Evolutionary conservation across 2,113 vertebrate genomes (phyloP), one percentile per base, ranked within the genome.

Genomic region (Cyphomyrus plagiostoma): DNA sequence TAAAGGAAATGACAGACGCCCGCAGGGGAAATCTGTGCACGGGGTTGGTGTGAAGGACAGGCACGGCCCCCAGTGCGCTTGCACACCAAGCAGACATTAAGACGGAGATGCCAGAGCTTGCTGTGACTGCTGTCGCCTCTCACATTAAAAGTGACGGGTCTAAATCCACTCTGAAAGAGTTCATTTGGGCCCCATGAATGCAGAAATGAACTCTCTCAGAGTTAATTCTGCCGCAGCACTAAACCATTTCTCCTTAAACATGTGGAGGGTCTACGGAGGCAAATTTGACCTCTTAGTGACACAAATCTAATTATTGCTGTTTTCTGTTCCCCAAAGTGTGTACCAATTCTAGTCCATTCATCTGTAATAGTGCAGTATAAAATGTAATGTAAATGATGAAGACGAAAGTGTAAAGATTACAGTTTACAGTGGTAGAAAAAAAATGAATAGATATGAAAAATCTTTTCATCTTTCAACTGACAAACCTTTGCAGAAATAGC

Each of bases 121-220:
- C 35, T 80, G 74, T 35, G 17, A 80, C 35, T 39, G 35, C 35
- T 39, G 74, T 17, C 35, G 35, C 35, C 48, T 35, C 10, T 53
- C 48, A 30, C 85, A 86, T 85, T 48, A 45, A 85, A 80, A 80
- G 30, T 80, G 74, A 80, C 74, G 74, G 74, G 30, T 42, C 74
- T 80, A 80, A 80, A 80, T 80, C 30, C 74, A 80, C 74, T 80
- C 74, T 80, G 35, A 80, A 17, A 80, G 74, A 80, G 74, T 80
- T 80, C 30, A 80, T 80, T 80, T 80, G 74, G 74, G 35, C 74
- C 42, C 35, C 5, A 13, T 39, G 74, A 6, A 80, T 80, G 74
- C 13, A 80, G 74, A 80, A 80, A 80, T 80, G 74, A 42, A 80
- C 74, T 80, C 30, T 80, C 74, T 80, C 74, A 80, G 74, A 80